A percentile compares a stretch with the other conserved stretches of the same genome.
These are phyloP conservation scores for Coremacera marginata DNA, from an alignment of 2,888 invertebrate species.

Conservation along the genomic window DNA sequence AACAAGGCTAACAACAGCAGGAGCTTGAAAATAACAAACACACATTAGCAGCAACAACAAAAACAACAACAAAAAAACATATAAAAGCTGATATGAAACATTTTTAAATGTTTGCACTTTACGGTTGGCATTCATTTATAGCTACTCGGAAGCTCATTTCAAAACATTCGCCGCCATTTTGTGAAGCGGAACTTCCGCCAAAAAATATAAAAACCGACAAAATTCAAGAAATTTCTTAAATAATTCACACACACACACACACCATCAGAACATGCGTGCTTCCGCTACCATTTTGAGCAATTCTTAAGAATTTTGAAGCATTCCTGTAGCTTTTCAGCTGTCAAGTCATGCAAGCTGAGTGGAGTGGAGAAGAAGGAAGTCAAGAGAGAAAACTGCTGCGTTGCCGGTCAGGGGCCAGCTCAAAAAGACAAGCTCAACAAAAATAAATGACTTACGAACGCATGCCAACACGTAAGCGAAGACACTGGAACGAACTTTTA, in stretches of 20 bases:
- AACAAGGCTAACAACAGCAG: not conserved
- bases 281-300: not conserved
- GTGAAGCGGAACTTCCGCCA: not conserved
- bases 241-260: not conserved
- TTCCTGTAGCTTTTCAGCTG: not conserved
- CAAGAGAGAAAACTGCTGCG: not conserved
- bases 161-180: constrained; percentile 19
- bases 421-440: not conserved
- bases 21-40: not conserved
- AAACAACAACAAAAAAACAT: not conserved
- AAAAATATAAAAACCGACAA: not conserved
- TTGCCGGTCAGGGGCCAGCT: not conserved
- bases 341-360: not conserved
- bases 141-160: constrained; percentile 6
- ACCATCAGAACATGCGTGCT: constrained; percentile 8
- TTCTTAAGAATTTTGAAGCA: not conserved
- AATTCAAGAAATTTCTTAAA: not conserved
- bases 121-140: not conserved
- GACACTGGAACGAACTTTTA: not conserved
- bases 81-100: not conserved
- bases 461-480: not conserved
- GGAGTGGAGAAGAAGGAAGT: not conserved
- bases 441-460: constrained; percentile 5
- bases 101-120: constrained; percentile 1
- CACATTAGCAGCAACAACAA: too few species aligned